Base-by-base conservation (phyloP, 2,888 invertebrate species). In the Lithophane socia region DNA sequence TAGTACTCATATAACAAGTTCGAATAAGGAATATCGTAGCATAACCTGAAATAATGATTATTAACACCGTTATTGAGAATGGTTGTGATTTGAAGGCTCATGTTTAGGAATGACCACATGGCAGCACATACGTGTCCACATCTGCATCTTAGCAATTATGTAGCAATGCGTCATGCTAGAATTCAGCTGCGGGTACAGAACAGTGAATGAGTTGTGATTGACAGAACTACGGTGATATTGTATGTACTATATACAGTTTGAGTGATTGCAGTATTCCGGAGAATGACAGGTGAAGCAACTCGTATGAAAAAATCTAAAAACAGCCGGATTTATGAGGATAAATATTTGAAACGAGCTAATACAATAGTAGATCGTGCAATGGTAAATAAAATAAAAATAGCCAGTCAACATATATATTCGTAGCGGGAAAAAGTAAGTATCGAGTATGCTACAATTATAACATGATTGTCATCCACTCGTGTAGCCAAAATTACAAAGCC, bases 241-340 rank as follows among this genome's bases (percentile, higher is more conserved):
- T n/a, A 42, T 65, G 54, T 12, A 29, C 1, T 29, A 18, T 29
- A 18, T n/a, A 63, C 9, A 21, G 44, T 65, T 10, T 58, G 44
- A 66, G 16, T 49, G 49, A 76, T 76, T 77, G 58, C 58, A 56
- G 9, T n/a, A 9, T n/a, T 37, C 44, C 29, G 9, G 1, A 8
- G n/a, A 21, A 54, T 13, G 52, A 47, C 77, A 37, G 37, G 8
- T 65, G 24, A 68, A 54, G 24, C 16, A 10, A 76, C 3, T 24
- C 9, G 3, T 21, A 16, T 10, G 5, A 42, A 49, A 54, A 49
- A 29, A 71, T 12, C 2, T 16, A 8, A n/a, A 29, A 56, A 42
- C 18, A 16, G 52, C 10, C 7, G 47, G 44, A 24, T 37, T 7
- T 49, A 13, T 49, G 49, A 29, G 29, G 21, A 12, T 49, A 8